Evolutionary conservation across 2,888 invertebrate species (phyloP).

Genomic region (Falcaria lacertinaria): DNA sequence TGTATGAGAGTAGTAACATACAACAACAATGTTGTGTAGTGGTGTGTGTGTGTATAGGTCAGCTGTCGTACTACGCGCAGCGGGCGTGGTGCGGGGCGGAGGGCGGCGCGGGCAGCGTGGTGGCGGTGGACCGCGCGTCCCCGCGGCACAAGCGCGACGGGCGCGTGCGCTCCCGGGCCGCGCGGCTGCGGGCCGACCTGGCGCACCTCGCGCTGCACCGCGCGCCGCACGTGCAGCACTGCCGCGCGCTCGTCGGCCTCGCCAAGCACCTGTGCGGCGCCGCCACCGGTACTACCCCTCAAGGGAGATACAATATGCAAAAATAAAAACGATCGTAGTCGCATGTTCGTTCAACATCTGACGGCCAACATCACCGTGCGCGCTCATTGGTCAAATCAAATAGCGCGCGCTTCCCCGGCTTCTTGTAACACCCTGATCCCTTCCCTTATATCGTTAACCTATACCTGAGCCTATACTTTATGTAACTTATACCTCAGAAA

Average conservation of each 20-base stretch:
- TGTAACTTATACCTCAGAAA: too few relatives aligned
- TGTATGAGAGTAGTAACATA: too few relatives aligned
- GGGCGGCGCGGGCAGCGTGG: constrained; percentile 75
- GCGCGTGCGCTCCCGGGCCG: constrained; percentile 13
- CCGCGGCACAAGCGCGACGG: constrained; percentile 89
- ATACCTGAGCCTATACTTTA: too few relatives aligned
- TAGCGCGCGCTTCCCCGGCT: neutral
- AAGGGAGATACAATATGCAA: too few relatives aligned
- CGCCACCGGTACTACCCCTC: constrained; percentile 93
- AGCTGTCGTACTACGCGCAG: constrained; percentile 88
- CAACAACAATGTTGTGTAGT: neutral
- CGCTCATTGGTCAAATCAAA: too few relatives aligned
- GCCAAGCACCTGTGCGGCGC: constrained; percentile 95
- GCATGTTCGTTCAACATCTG: too few relatives aligned
- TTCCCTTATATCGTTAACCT: too few relatives aligned
- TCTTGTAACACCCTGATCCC: neutral
- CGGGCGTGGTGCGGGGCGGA: constrained; percentile 75
- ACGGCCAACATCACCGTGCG: too few relatives aligned
- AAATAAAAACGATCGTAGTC: too few relatives aligned
- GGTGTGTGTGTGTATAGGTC: constrained; percentile 69
- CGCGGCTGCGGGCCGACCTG: constrained; percentile 88
- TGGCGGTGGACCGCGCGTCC: constrained; percentile 89
- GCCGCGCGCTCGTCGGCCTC: constrained; percentile 82
- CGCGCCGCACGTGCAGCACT: constrained; percentile 47
- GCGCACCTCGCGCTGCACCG: constrained; percentile 84